Evolutionary conservation across 2,888 invertebrate species (phyloP), one percentile per base, ranked within the genome.

Genomic region (Lasioglossum figueresi): DNA sequence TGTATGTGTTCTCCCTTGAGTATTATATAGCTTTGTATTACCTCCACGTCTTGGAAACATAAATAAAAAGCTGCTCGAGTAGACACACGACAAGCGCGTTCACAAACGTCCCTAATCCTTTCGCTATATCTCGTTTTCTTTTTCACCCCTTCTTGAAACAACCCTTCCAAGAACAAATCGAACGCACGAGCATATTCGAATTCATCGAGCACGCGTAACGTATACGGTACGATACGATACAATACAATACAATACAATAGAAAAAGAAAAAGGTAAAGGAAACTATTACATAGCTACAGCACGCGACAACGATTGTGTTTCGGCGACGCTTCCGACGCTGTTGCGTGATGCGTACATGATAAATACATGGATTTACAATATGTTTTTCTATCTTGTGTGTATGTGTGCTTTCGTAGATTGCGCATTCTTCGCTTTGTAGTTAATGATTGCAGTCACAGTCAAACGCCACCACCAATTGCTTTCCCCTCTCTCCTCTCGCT

Each of bases 381-480:
- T 82, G 84, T 80, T 56, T 78, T 59, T 72, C 79, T 76, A 74
- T 59, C 63, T 73, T 71, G 68, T 66, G 77, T 83, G 85, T 87
- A 82, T 81, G 82, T 89, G 82, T 91, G 83, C 73, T 80, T 79
- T 83, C 78, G 63, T 83, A 80, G 34, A 85, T 85, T 80, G 75
- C 82, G 87, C 85, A 88, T 86, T 85, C 87, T 78, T 82, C 23
- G 68, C 68, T 88, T 88, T 85, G 88, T 90, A 91, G 90, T 93
- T 70, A 93, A 93, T 94, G 94, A 95, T 95, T 94, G 94, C 94
- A 95, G 94, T 95, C 94, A 95, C 95, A 95, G 94, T 94, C 91
- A 93, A 87, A 94, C 92, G 87, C 91, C 89, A 85, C 88, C 88
- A 80, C 82, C 81, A 82, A 87, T 80, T 63, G 31, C 63, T 72